These are phyloP conservation scores for Antheraea yamamai DNA, from an alignment of 2,888 invertebrate genomes.

Conservation along the genomic window DNA sequence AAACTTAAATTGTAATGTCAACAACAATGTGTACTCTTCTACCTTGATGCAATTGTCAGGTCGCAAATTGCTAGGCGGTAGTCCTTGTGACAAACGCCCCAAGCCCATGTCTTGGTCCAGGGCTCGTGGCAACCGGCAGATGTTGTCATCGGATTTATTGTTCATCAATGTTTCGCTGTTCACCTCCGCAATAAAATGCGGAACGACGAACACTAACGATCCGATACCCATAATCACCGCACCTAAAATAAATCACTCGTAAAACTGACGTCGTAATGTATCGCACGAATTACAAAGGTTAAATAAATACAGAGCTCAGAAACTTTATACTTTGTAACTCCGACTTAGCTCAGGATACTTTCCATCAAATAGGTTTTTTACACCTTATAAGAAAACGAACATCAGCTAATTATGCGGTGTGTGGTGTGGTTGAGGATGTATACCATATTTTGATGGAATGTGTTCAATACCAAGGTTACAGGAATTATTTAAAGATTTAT, in stretches of 20 bases:
- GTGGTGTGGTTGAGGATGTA: too few species aligned
- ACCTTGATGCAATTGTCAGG: slow-evolving; percentile 91
- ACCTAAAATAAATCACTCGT: slow-evolving; percentile 71
- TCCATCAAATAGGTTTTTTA: too few species aligned
- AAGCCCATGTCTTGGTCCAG: slow-evolving; percentile 87
- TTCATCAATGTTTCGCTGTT: slow-evolving; percentile 86
- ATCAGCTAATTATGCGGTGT: too few species aligned
- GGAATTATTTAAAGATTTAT: too few species aligned
- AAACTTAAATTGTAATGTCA: not conserved
- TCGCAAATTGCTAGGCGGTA: slow-evolving; percentile 87
- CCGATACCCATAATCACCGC: slow-evolving; percentile 97
- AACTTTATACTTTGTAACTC: not conserved
- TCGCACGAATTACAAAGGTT: not conserved
- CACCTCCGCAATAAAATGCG: slow-evolving; percentile 93
- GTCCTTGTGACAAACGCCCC: slow-evolving; percentile 86
- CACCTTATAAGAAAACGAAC: too few species aligned
- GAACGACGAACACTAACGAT: slow-evolving; percentile 95
- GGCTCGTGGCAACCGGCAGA: slow-evolving; percentile 88
- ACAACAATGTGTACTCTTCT: slow-evolving; percentile 15
- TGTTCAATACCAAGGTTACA: too few species aligned
- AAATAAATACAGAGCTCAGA: not conserved
- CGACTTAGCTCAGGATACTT: too few species aligned
- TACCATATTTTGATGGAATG: too few species aligned
- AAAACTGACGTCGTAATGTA: slow-evolving; percentile 16
- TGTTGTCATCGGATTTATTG: slow-evolving; percentile 89